A percentile compares a stretch with the other conserved stretches of the same genome.
These are phyloP conservation scores for Anolis carolinensis DNA, from an alignment of 2,113 vertebrate species.

Conservation along the genomic window DNA sequence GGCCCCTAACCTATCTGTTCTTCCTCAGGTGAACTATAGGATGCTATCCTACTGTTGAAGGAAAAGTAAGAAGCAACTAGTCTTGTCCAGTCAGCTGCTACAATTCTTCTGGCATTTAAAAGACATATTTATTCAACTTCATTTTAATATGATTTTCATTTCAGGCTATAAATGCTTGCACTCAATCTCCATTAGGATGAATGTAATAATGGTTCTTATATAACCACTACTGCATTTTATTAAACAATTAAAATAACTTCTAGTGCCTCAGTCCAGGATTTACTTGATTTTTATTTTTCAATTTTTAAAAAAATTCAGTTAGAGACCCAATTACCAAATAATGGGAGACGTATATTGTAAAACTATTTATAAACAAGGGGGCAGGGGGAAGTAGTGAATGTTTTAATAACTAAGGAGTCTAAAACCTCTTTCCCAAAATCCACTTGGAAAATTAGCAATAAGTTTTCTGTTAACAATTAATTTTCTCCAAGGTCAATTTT, in stretches of 20 bases:
- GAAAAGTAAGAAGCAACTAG: neutral
- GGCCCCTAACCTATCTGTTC: too few species aligned
- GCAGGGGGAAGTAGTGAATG: too few species aligned
- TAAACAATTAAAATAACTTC: neutral
- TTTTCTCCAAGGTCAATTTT: neutral
- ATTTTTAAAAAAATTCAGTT: too few species aligned
- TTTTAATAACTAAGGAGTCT: too few species aligned
- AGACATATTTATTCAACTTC: neutral
- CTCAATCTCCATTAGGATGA: neutral
- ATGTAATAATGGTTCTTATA: neutral
- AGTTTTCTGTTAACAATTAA: neutral
- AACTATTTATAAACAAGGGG: too few species aligned
- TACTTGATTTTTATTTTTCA: too few species aligned
- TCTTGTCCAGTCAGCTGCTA: neutral
- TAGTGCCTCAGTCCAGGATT: neutral
- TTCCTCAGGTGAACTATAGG: neutral
- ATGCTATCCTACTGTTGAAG: neutral
- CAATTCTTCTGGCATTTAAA: neutral
- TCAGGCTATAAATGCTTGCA: neutral
- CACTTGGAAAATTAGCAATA: neutral
- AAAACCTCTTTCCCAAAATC: too few species aligned
- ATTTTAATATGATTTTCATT: conserved; percentile 8
- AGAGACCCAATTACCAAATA: too few species aligned
- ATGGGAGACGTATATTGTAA: too few species aligned
- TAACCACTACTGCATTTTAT: neutral